Evolutionary conservation across 2,797 vertebrate genomes (phyloP), one percentile per base, ranked within the genome.

Genomic region (Sebastes oblongus): DNA sequence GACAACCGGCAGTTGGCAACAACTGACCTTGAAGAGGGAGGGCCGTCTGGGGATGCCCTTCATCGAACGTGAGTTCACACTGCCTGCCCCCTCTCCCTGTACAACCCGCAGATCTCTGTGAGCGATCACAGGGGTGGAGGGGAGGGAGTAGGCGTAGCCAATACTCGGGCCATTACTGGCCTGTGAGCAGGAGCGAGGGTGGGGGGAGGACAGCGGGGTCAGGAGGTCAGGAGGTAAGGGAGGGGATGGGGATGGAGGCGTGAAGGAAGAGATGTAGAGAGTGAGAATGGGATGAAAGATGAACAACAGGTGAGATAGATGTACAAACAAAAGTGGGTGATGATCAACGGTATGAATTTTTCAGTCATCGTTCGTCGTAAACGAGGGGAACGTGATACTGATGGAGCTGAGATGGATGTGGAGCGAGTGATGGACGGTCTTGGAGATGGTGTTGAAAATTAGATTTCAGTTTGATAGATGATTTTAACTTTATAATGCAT

Each of bases 11-110:
- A 27, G 66, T 16, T 42, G 78, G 64, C 11, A 3, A 67, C 71
- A 29, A 95, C 96, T 95, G 95, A 99, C 98, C 76, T 97, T 95
- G 75, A 99, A 99, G 78, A 99, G 96, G 85, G 98, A 99, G 75
- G 98, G 97, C 50, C 98, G 95, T 22, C 98, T 95, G 77, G 97
- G 96, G 75, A 96, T 96, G 42, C 86, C 94, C 91, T 96, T 96
- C 81, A 97, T 92, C 6, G 96, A 95, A 7, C 97, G 97, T 0
- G 96, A 93, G 73, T 92, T 96, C 80, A 92, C 76, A 13, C 94
- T 95, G 55, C 95, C 93, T 13, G 92, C 93, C 82, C 94, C 96
- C 25, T 97, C 96, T 7, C 94, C 94, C 1, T 92, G 91, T 34
- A 96, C 95, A 30, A 94, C 96, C 66, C 97, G 94, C 89, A 98